Evolutionary conservation across 2,888 invertebrate species (phyloP), one percentile per base, ranked within the genome.

Genomic region (Camponotus fellah): DNA sequence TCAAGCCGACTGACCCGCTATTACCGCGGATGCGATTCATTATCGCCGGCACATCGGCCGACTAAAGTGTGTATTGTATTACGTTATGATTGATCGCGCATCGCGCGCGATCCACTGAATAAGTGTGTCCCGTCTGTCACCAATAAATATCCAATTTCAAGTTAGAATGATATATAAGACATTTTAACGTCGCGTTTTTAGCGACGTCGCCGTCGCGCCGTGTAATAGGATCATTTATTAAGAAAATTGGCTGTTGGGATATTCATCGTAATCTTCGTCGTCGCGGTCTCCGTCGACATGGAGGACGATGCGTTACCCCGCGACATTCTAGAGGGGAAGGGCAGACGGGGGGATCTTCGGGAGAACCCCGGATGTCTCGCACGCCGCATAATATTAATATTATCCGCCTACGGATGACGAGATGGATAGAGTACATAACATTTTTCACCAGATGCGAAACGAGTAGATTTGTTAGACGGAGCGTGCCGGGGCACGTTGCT

Each of bases 141-240:
- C 94, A 94, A 94, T 94, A 94, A 94, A 94, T 94, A 94, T 94
- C 94, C 94, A 94, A 94, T 94, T 94, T 94, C 94, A 93, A 92
- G 92, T 94, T 93, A 91, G 92, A 91, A 92, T 93, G 94, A 94
- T 94, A 92, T 93, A 94, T 94, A 94, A 94, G 93, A 94, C 93
- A 92, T 93, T 93, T 94, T 92, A 93, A 92, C 92, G 93, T 88
- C 85, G 87, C 89, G 89, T 92, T 93, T 93, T 93, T 92, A 90
- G 92, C 90, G 79, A 87, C 86, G 87, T 46, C 87, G 87, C 86
- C 87, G 75, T 86, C 85, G 90, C 86, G 86, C 86, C 91, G 86
- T 89, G 91, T 94, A 94, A 94, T 95, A 92, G 94, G 92, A 92
- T 93, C 94, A 94, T 94, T 94, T 94, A 93, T 94, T 94, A 93